Evolutionary conservation across 2,888 invertebrate genomes (phyloP), one percentile per base, ranked within the genome.

Genomic region (Carabus problematicus): DNA sequence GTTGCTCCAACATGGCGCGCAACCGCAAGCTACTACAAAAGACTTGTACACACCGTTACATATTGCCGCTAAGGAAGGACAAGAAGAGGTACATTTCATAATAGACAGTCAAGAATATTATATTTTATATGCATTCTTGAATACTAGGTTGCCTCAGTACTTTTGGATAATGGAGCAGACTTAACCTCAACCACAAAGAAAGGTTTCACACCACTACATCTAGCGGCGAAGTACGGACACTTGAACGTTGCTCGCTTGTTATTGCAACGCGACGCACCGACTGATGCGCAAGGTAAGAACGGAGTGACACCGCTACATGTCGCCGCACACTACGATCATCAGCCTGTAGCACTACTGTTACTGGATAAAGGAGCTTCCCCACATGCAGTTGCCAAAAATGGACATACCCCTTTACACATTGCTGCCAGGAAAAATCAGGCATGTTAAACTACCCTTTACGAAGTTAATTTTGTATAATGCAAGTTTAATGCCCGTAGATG

Each of bases 151-250:
- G 95, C 95, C 0, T 88, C 91, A 9, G 91, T 97, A 70, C 87
- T 98, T 0, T 86, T 98, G 47, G 98, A 98, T 76, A 90, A 97
- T 82, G 92, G 92, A 73, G 97, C 98, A 0, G 90, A 93, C 54
- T 87, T 95, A 64, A 91, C 92, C 73, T 91, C 95, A 1, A 91
- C 95, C n/a, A 98, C 98, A 6, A 96, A 97, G 76, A 94, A 94
- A 84, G 97, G 97, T 8, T 98, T 98, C 84, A 97, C 98, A 0
- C 97, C 98, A 0, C 88, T 99, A 7, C 98, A 99, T 84, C 87
- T 99, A 69, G 97, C 98, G 3, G 93, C 97, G 52, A 99, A 99
- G 81, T 98, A 98, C 81, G 98, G 97, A n/a, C 94, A 95, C 80
- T 89, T 93, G 70, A 91, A 91, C 72, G 93, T 98, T 1, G 96